Evolutionary conservation across 2,888 invertebrate genomes (phyloP).

Genomic region (Abrostola triplasia): DNA sequence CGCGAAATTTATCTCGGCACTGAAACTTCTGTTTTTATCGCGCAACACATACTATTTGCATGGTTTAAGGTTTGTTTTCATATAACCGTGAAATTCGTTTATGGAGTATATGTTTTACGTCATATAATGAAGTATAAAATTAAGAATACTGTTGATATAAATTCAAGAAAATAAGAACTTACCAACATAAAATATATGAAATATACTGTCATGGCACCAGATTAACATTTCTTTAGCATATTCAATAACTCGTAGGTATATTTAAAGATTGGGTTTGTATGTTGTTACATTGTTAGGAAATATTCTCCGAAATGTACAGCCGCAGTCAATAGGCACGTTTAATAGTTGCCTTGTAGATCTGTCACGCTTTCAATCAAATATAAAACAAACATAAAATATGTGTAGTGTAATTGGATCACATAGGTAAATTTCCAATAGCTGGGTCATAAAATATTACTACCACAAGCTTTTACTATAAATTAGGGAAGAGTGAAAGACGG

Average conservation of each 20-base stretch:
- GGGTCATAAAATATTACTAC: not conserved
- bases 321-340: not conserved
- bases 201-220: not conserved
- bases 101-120: not conserved
- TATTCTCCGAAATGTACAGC: not conserved
- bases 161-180: not conserved
- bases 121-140: not conserved
- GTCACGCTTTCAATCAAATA: not conserved
- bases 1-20: conserved; percentile 60
- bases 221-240: not conserved
- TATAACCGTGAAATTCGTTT: conserved; percentile 1
- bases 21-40: conserved; percentile 21
- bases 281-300: not conserved
- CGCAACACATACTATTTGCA: conserved; percentile 14
- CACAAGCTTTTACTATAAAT: not conserved
- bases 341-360: not conserved
- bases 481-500: too few species aligned
- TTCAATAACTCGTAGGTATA: not conserved
- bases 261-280: not conserved
- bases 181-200: not conserved
- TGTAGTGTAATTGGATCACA: not conserved
- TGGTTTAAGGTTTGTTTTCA: conserved; percentile 6
- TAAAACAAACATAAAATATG: not conserved
- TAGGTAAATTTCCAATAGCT: not conserved
- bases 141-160: not conserved